Evolutionary conservation across 2,888 invertebrate genomes (phyloP).

Genomic region (Drosophila vallismaia): DNA sequence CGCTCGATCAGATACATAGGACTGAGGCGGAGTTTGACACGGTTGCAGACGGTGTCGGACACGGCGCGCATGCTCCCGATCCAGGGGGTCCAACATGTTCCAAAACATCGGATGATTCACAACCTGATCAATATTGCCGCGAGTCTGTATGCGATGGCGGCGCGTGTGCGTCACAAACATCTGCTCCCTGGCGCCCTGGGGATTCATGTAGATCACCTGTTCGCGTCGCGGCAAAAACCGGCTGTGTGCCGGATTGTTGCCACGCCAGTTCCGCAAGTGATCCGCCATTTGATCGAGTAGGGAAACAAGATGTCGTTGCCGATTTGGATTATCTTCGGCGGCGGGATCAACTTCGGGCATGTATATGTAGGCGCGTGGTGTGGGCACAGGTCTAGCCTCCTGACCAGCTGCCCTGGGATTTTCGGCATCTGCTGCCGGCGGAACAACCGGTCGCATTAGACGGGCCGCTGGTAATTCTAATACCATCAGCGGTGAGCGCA

Average conservation of each 20-base stretch:
- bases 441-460: slow-evolving; percentile 26
- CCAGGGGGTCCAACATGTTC: slow-evolving; percentile 80
- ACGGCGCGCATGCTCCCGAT: slow-evolving; percentile 55
- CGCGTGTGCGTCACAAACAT: slow-evolving; percentile 55
- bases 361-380: slow-evolving; percentile 56
- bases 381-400: slow-evolving; percentile 24
- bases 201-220: slow-evolving; percentile 73
- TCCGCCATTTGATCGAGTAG: slow-evolving; percentile 52
- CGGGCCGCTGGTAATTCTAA: slow-evolving; percentile 50
- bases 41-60: slow-evolving; percentile 41
- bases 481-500: slow-evolving; percentile 53
- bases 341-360: slow-evolving; percentile 38
- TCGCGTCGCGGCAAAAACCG: slow-evolving; percentile 75
- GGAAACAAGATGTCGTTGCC: slow-evolving; percentile 37
- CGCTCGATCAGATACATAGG: slow-evolving; percentile 81
- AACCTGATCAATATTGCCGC: slow-evolving; percentile 70
- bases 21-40: slow-evolving; percentile 39
- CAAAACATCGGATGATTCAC: slow-evolving; percentile 80
- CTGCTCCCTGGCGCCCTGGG: slow-evolving; percentile 51
- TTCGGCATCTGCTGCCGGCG: slow-evolving; percentile 28
- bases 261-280: slow-evolving; percentile 46
- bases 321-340: slow-evolving; percentile 26
- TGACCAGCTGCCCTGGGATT: slow-evolving; percentile 36
- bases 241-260: slow-evolving; percentile 67
- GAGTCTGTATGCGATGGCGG: slow-evolving; percentile 50